Evolutionary conservation across 2,797 vertebrate genomes (phyloP).

Genomic region (Potorous gilbertii): DNA sequence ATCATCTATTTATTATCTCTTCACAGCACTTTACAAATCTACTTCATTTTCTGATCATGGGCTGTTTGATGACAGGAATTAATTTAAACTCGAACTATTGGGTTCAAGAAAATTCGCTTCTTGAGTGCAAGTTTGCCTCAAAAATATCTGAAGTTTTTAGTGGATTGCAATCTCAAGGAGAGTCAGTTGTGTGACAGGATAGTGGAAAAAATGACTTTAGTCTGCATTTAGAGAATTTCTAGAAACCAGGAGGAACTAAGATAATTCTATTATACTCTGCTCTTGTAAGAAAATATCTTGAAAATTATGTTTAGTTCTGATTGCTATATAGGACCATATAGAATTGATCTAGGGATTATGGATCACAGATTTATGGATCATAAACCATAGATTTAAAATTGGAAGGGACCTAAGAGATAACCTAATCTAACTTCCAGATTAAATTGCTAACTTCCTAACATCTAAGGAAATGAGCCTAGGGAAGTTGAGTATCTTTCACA

Average conservation of each 20-base stretch:
- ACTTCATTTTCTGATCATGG: background rate
- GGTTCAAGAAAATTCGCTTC: background rate
- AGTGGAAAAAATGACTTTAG: background rate
- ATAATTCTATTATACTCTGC: background rate
- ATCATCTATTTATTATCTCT: background rate
- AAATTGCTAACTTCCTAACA: background rate
- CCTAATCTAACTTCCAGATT: background rate
- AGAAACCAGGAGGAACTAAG: background rate
- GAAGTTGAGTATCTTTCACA: background rate
- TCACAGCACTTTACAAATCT: background rate
- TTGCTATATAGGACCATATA: background rate
- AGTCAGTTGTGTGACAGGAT: background rate
- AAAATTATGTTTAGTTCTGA: background rate
- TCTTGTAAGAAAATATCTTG: background rate
- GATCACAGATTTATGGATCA: background rate
- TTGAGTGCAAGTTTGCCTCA: background rate
- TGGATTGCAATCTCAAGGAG: background rate
- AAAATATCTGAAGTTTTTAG: background rate
- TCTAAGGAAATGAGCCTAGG: background rate
- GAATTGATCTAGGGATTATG: background rate
- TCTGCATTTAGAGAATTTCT: background rate
- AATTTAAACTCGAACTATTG: background rate
- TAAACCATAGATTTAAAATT: background rate
- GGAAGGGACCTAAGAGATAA: background rate
- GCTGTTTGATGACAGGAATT: background rate